phyloP scores from a whole-genome alignment of 2,797 vertebrate genomes.

The Enteromius trimaculatus region DNA sequence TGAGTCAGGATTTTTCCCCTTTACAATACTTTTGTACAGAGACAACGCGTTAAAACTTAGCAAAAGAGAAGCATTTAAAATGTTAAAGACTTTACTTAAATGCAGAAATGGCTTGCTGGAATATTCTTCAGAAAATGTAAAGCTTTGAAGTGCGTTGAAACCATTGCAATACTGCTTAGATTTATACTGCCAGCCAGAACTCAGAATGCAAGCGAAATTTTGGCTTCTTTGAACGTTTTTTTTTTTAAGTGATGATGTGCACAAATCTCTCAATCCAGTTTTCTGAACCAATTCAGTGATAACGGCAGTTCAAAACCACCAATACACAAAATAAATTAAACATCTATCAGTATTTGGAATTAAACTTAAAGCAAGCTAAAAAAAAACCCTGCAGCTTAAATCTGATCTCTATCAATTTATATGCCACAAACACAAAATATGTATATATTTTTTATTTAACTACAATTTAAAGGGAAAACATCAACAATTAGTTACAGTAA shows the following conservation, averaged over 20 bases:
- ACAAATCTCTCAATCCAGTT: not conserved
- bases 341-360: not conserved
- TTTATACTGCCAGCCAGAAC: not conserved
- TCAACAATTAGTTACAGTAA: slow-evolving; percentile 16
- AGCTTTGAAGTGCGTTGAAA: not conserved
- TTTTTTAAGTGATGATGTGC: not conserved
- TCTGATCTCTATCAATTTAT: not conserved
- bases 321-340: not conserved
- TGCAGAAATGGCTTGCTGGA: not conserved
- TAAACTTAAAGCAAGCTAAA: not conserved
- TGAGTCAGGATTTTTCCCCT: not conserved
- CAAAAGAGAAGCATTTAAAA: not conserved
- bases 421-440: not conserved
- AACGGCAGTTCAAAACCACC: not conserved
- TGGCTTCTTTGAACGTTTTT: not conserved
- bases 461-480: slow-evolving; percentile 23
- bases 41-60: not conserved
- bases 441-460: not conserved
- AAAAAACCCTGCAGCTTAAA: not conserved
- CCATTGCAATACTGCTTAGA: not conserved
- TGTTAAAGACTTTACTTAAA: not conserved
- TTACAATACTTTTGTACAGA: not conserved
- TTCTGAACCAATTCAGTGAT: not conserved
- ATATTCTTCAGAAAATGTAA: not conserved
- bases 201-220: not conserved